Conservation (phyloP, 2,797 vertebrate genomes). For the Siniperca scherzeri region DNA sequence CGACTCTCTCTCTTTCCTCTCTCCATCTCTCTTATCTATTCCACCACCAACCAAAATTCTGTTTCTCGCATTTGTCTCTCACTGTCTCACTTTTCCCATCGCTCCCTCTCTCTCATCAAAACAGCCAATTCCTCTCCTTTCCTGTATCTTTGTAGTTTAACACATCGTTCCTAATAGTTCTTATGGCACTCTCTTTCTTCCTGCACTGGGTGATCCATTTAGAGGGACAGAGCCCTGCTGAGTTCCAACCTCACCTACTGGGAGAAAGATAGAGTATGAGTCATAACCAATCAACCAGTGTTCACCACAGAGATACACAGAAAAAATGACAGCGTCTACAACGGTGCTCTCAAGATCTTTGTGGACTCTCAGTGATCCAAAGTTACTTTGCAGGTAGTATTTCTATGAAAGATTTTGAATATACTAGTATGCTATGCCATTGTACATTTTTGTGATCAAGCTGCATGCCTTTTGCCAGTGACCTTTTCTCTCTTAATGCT, state of each 20-base stretch:
- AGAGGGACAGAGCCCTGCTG: conserved; percentile 75
- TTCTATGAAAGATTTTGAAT: conserved; percentile 19
- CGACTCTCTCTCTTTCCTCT: conserved; percentile 53
- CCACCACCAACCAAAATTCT: conserved; percentile 72
- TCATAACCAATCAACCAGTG: conserved; percentile 78
- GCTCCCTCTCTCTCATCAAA: conserved; percentile 39
- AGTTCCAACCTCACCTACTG: conserved; percentile 77
- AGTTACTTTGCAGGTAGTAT: conserved; percentile 23
- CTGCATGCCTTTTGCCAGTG: conserved; percentile 15
- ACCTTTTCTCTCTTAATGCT: conserved; percentile 51
- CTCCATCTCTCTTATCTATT: conserved; percentile 70
- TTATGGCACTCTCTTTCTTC: conserved; percentile 62
- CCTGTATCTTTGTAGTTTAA: conserved; percentile 63
- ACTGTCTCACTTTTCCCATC: conserved; percentile 46
- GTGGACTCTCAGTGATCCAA: conserved; percentile 19
- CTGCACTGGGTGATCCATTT: conserved; percentile 76
- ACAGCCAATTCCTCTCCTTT: conserved; percentile 39
- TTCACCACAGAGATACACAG: conserved; percentile 48
- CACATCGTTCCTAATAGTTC: conserved; percentile 63
- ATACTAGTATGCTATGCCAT: not conserved
- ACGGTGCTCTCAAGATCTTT: conserved; percentile 14
- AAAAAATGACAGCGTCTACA: conserved; percentile 38
- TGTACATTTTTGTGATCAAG: conserved; percentile 25
- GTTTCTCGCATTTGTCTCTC: conserved; percentile 62
- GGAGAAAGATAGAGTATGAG: conserved; percentile 76